Base-by-base conservation (phyloP, 2,113 vertebrate genomes). In the Colaptes auratus region DNA sequence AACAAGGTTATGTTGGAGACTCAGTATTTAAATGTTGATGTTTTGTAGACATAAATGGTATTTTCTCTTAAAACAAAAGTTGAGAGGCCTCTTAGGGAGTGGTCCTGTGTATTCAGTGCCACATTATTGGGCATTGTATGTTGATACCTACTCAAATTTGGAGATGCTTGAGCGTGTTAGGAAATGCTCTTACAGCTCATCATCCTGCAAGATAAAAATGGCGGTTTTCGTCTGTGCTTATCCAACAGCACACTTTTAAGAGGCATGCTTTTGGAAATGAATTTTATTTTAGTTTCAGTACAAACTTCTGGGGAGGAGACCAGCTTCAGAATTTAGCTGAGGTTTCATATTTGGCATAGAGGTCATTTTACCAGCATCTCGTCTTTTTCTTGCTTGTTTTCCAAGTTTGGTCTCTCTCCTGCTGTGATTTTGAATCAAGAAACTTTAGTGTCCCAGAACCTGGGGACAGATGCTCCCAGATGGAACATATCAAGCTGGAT, bases 291-390 rank as follows among this genome's bases (percentile, higher is more conserved):
- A 33, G 58, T 24, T 56, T 44, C 58, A 56, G 28, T 59, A 35
- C 18, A 46, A 23, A 10, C 14, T 75, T 83, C 14, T n/a, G 7
- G 27, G 33, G 35, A 73, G 25, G 10, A 12, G 7, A 33, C 69
- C 35, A 31, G 28, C 31, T 85, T 65, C 23, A 61, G 39, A 82
- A 66, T 85, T 69, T 69, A 55, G 15, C 25, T n/a, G 44, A 24
- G 1, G 0, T n/a, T 12, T 8, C 3, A 39, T 3, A 19, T 19
- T 28, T 7, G 1, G 9, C 50, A 58, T 31, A 44, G 12, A 83
- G n/a, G 12, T 72, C 33, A 20, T 69, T 80, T 89, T 71, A 20
- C 36, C 24, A 17, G 4, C 12, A 31, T 42, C 18, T 82, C 16
- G 71, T 17, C 20, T 70, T 78, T 84, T 69, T 70, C 6, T 73